Base-by-base conservation (phyloP, 2,113 vertebrate species). In the Hylia prasina region DNA sequence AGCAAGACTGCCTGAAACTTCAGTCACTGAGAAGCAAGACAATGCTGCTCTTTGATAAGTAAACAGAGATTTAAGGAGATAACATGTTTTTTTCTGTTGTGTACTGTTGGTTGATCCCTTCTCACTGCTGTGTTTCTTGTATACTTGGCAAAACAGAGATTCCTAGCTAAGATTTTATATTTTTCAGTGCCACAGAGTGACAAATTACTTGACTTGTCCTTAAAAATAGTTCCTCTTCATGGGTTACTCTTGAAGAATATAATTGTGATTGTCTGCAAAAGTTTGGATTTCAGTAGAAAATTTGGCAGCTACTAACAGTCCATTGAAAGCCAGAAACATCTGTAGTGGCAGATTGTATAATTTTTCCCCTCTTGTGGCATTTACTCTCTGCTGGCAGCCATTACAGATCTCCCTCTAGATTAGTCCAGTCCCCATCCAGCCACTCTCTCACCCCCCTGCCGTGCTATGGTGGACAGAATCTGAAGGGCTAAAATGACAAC, bases 401-500 rank as follows among this genome's bases (percentile, higher is more conserved):
- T 11, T 53, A 11, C 31, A 82, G 15, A 35, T 45, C 10, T 75
- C 25, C 19, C 17, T 66, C 28, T n/a, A 57, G 39, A 44, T 82
- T 25, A 94, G 9, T 11, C n/a, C 23, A 53, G 14, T 50, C 39
- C 8, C 20, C 11, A 56, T 5, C 15, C 33, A 72, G 7, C 2
- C 7, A 14, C 24, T 44, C 2, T 0, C 6, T 48, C 15, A 53
- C 4, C 30, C 11, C 12, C 7, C 7, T 71, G 11, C 35, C 64
- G 45, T 17, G 11, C 13, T 18, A 8, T 28, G 15, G 16, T 33
- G 5, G 19, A 71, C 4, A 50, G 47, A 71, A 33, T 78, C 17
- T 47, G 10, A 61, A 82, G 24, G 9, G 21, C 3, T 79, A 53
- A 78, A 86, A 18, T 15, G 3, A 15, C 12, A 31, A 45, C 20